Base-by-base conservation (phyloP, 1,140 invertebrate species). In the Campoletis sonorensis region DNA sequence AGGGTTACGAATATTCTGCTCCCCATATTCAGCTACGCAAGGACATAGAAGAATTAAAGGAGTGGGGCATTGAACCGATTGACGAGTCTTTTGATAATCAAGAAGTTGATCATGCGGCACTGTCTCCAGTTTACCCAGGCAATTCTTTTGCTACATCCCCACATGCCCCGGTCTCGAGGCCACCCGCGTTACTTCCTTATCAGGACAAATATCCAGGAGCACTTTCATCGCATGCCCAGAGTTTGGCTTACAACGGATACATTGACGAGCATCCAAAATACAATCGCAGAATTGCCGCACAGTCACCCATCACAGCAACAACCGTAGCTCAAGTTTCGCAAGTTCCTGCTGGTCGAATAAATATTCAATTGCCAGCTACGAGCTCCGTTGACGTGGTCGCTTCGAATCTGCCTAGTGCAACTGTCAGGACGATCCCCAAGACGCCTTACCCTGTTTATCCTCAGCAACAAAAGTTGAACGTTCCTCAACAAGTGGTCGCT, bases 1-100 rank as follows among this genome's bases (percentile, higher is more conserved):
- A 88, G 5, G 90, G 88, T 5, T 92, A 89, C 54, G 91, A 91
- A 33, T 91, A 89, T 71, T 79, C 87, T 0, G 88, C 90, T 82
- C 91, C 91, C 0, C 90, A 91, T 27, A 86, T 92, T 4, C 91
- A 92, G 26, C 88, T 90, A 15, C 86, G 91, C 0, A 92, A 91
- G 67, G 91, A 92, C 71, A 87, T 91, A n/a, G 91, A 91, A 15
- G 91, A 92, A 73, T 45, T 92, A 0, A 90, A 88, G 30, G 90
- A 92, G 83, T 92, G 91, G 91, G 91, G 91, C 0, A 92, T 92
- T 27, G 89, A 91, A 37, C 88, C 89, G 0, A 86, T 88, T 40
- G 88, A 91, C 0, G 90, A 90, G 7, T 79, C 86, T 0, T 88
- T 88, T 27, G 87, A 90, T 3, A 86, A 88, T 27, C 76, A 68